Percentiles rank a stretch among this genome's conserved stretches.
These are phyloP conservation scores for Capitella teleta DNA, from an alignment of 1,140 invertebrate species.

Conservation along the genomic window DNA sequence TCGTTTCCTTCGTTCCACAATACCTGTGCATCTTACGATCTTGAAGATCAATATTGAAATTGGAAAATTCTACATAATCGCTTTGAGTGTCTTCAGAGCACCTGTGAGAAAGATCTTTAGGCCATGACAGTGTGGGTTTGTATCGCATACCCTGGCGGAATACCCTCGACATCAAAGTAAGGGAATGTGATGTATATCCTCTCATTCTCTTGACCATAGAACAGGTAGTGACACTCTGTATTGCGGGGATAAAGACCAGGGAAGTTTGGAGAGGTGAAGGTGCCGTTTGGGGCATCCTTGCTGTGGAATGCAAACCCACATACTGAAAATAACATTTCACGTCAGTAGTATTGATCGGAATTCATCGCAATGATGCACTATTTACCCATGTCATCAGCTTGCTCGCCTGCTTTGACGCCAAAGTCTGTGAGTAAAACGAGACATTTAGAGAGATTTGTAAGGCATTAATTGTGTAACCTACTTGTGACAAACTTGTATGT, in stretches of 20 bases:
- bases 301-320: conserved; percentile 52
- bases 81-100: conserved; percentile 76
- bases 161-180: conserved; percentile 52
- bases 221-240: conserved; percentile 89
- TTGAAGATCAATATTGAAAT: conserved; percentile 59
- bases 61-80: conserved; percentile 89
- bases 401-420: conserved; percentile 20
- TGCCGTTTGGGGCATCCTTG: conserved; percentile 60
- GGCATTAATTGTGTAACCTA: conserved; percentile 41
- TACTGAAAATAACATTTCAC: conserved; percentile 35
- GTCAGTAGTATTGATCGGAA: no score
- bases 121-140: no score
- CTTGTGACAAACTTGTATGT: conserved; percentile 78
- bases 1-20: conserved; percentile 61
- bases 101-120: no score
- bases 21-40: conserved; percentile 75
- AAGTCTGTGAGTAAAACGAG: conserved; percentile 20
- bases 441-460: not conserved
- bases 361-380: not conserved
- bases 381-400: conserved; percentile 23
- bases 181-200: conserved; percentile 74
- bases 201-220: conserved; percentile 69
- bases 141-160: no score
- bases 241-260: conserved; percentile 83
- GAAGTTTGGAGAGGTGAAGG: conserved; percentile 82